Evolutionary conservation across 2,797 vertebrate genomes (phyloP).

Genomic region (Paguma larvata): DNA sequence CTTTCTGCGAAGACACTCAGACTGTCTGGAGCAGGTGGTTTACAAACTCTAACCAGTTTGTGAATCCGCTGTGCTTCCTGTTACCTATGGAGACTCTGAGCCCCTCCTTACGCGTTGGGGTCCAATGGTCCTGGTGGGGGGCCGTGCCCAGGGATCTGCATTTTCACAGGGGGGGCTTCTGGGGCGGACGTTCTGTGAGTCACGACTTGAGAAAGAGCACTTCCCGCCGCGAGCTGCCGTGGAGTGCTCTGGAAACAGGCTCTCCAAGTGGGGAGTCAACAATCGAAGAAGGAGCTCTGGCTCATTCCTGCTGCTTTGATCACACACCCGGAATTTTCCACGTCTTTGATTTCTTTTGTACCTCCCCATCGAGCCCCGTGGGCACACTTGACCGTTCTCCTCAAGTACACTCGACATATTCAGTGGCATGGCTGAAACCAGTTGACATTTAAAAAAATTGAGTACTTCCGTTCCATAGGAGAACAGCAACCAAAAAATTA

Average conservation of each 20-base stretch:
- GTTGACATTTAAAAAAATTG: not conserved
- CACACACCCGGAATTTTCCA: not conserved
- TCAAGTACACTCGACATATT: not conserved
- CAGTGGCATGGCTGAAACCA: not conserved
- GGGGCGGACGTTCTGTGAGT: not conserved
- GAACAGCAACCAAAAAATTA: not conserved
- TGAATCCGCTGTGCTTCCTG: rapidly evolving
- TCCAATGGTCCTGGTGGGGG: not conserved
- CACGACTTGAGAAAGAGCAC: not conserved
- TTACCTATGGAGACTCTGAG: not conserved
- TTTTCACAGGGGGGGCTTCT: not conserved
- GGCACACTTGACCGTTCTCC: not conserved
- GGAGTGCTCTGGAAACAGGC: not conserved
- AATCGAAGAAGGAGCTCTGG: not conserved
- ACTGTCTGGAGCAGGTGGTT: not conserved
- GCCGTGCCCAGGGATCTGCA: not conserved
- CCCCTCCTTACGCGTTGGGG: not conserved
- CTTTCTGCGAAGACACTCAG: not conserved
- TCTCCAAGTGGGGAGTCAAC: not conserved
- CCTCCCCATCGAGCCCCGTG: not conserved
- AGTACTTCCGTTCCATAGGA: slow-evolving; percentile 38
- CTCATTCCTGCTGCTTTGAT: not conserved
- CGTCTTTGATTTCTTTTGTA: not conserved
- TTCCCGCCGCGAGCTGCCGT: not conserved
- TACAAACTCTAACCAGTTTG: no score